Evolutionary conservation across 2,797 vertebrate species (phyloP), one percentile per base, ranked within the genome.

Genomic region (Peromyscus melanophrys): DNA sequence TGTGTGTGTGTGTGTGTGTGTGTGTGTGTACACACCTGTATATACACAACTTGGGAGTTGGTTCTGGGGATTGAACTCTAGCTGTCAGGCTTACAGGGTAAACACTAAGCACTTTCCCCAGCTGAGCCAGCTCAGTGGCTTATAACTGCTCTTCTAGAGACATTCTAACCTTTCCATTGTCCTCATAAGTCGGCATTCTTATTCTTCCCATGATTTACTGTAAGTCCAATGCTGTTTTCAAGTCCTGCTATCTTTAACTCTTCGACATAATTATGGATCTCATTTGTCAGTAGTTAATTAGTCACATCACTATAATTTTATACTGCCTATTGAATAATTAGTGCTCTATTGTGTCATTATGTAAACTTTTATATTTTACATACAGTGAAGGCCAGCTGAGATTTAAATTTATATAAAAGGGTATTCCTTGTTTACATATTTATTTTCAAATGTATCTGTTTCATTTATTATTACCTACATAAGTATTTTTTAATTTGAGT

Each of bases 271-370:
- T 0, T 82, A 21, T 69, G 27, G 25, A 52, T 61, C 46, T 95
- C 88, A n/a, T 73, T 92, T 67, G 37, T 23, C 94, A 78, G 52
- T n/a, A 73, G 43, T 34, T 94, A 93, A 83, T n/a, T 92, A 65
- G 40, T 85, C 82, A 82, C 8, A 34, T 12, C 16, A 67, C 86
- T 55, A 92, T 4, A 89, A 77, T 55, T 92, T 94, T 77, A 78
- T 77, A 52, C 31, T 77, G n/a, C 25, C 67, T 84, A 25, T 67
- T 43, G 90, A 73, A 76, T 49, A 67, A 89, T 31, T 55, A 46
- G 65, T 89, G 55, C 1, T 67, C 31, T 59, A 8, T 57, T 87
- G 1, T 75, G 87, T 93, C 40, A 65, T n/a, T 87, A 55, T 73
- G 9, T 71, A 10, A 25, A 67, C 10, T 65, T 89, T 65, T 63